Evolutionary conservation across 2,888 invertebrate species (phyloP), one percentile per base, ranked within the genome.

Genomic region (Drosophila suboccidentalis): DNA sequence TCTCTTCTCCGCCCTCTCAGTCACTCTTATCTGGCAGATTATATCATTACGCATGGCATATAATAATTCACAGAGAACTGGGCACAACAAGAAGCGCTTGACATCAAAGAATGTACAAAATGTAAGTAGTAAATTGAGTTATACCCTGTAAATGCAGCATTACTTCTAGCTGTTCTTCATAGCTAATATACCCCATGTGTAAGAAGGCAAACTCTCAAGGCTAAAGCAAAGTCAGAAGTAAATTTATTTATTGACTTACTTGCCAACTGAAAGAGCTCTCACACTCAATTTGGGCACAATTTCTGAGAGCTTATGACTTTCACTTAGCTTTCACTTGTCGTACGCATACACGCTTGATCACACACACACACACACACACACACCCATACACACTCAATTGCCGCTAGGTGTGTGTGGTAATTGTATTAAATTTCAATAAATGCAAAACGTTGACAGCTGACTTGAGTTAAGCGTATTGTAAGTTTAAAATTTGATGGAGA

Each of bases 371-470:
- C 47, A 34, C 44, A 19, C 22, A 3, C 26, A 26, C 6, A 26
- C 26, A 26, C 26, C 6, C 26, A 26, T 4, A 44, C 26, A 19
- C 8, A 11, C 13, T 10, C 39, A 47, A 29, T 13, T 58, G 60
- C 62, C 60, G 29, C 50, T 51, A 63, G 66, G 54, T 68, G 47
- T 41, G 41, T 71, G 55, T 53, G 80, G 71, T 76, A 82, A 84
- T 87, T 87, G 87, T 87, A 87, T 84, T 87, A 82, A 82, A 87
- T 82, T 87, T 84, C 87, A 84, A 84, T 82, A 84, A 84, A 75
- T 55, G 57, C 57, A 55, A 62, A 46, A 36, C 34, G 50, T 61
- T 43, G 46, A 61, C 59, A 63, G 38, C 44, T 36, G 49, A 49
- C 60, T 59, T 50, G 38, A 49, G 32, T 49, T 32, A 32, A 46